phyloP scores from a whole-genome alignment of 1,140 invertebrate genomes.

The Hestina assimilis region DNA sequence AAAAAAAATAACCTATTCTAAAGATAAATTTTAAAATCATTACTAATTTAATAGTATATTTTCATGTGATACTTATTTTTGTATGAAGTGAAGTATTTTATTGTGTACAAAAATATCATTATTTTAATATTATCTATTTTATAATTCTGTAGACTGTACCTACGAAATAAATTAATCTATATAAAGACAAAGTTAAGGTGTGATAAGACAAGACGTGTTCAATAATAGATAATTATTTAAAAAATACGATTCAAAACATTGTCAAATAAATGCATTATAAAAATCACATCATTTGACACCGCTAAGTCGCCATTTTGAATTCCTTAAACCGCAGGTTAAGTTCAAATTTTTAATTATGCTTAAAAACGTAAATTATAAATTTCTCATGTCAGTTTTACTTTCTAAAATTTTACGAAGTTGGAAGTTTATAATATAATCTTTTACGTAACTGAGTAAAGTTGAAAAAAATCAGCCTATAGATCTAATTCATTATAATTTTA shows the following conservation, averaged over 20 bases:
- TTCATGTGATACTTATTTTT: constrained; percentile 25
- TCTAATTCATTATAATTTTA: not conserved
- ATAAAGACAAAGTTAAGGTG: not conserved
- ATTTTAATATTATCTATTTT: constrained; percentile 37
- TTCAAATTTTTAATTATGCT: too few relatives aligned
- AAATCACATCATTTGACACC: too few relatives aligned
- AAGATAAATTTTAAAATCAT: constrained; percentile 38
- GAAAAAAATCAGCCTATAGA: constrained; percentile 6
- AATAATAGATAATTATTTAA: not conserved
- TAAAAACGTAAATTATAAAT: not conserved
- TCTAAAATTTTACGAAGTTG: not conserved
- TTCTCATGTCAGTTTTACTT: not conserved
- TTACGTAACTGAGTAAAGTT: not conserved
- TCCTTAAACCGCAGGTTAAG: too few relatives aligned
- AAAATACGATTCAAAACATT: not conserved
- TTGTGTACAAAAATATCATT: constrained; percentile 73
- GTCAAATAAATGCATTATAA: not conserved
- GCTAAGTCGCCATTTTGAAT: too few relatives aligned
- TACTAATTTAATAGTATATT: constrained; percentile 32
- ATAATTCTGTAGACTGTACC: constrained; percentile 17
- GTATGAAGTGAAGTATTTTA: constrained; percentile 52
- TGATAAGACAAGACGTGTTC: not conserved
- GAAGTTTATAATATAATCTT: not conserved
- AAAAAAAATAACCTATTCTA: constrained; percentile 13
- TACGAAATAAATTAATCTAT: constrained; percentile 8